These are phyloP conservation scores for Antheraea pernyi DNA, from an alignment of 1,140 invertebrate species.

Conservation along the genomic window DNA sequence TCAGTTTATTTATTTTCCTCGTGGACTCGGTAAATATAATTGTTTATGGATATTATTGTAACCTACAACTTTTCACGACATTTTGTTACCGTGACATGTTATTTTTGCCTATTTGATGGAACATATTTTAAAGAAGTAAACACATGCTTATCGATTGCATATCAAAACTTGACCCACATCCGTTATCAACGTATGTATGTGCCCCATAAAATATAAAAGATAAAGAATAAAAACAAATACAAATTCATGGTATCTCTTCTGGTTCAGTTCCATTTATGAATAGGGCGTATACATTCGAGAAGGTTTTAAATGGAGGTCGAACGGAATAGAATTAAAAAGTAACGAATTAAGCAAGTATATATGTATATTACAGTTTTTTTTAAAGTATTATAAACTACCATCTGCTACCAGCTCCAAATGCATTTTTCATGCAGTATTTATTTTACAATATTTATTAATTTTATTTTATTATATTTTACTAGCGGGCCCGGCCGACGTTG, in stretches of 20 bases:
- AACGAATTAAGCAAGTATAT: too few relatives aligned
- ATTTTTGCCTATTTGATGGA: neutral
- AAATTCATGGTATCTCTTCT: neutral
- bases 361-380: too few relatives aligned
- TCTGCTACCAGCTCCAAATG: too few relatives aligned
- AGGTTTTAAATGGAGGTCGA: neutral
- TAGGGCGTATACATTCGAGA: neutral
- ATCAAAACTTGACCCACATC: slow-evolving; percentile 46
- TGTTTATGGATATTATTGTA: neutral
- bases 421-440: too few relatives aligned
- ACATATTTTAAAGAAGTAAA: slow-evolving; percentile 10
- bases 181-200: slow-evolving; percentile 28
- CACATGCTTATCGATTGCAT: slow-evolving; percentile 20
- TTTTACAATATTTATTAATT: too few relatives aligned
- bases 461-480: too few relatives aligned
- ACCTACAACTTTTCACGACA: neutral
- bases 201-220: slow-evolving; percentile 28
- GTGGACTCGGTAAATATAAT: neutral
- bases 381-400: too few relatives aligned
- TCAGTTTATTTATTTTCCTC: neutral
- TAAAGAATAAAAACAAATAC: neutral
- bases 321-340: neutral
- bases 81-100: too few relatives aligned
- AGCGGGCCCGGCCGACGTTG: too few relatives aligned
- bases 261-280: neutral